These are phyloP conservation scores for Cepaea hortensis DNA, from an alignment of 2,888 invertebrate genomes.

Conservation along the genomic window DNA sequence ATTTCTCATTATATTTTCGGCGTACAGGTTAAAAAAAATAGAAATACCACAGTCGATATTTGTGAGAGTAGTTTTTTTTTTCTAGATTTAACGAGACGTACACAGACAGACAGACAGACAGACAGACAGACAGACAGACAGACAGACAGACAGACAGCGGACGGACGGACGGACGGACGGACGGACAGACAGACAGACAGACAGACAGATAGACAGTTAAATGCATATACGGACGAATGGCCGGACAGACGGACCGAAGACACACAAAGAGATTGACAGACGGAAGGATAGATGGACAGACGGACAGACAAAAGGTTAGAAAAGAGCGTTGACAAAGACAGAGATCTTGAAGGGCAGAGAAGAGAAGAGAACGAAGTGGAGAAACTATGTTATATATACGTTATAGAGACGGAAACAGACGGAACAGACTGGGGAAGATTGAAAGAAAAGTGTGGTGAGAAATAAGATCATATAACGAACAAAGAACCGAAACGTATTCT, in stretches of 20 bases:
- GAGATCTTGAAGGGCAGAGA: background rate
- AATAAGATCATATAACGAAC: no score
- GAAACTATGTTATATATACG: background rate
- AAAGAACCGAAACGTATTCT: no score
- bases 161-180: background rate
- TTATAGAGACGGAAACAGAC: background rate
- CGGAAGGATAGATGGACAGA: background rate
- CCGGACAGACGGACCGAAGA: background rate
- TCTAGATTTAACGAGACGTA: background rate
- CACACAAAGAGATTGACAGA: no score
- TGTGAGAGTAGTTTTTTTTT: no score
- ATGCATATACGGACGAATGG: background rate
- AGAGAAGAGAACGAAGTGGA: background rate
- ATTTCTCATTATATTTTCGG: no score
- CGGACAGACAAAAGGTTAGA: background rate
- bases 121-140: constrained; percentile 4
- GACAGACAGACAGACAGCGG: background rate
- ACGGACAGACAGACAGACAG: background rate
- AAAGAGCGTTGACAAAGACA: background rate
- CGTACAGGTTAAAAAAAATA: no score
- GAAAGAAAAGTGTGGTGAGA: no score
- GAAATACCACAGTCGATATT: no score
- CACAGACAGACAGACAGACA: background rate
- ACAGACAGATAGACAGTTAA: background rate
- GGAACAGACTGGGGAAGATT: no score